Conservation (phyloP, 2,113 vertebrate species). For the Festucalex cinctus region DNA sequence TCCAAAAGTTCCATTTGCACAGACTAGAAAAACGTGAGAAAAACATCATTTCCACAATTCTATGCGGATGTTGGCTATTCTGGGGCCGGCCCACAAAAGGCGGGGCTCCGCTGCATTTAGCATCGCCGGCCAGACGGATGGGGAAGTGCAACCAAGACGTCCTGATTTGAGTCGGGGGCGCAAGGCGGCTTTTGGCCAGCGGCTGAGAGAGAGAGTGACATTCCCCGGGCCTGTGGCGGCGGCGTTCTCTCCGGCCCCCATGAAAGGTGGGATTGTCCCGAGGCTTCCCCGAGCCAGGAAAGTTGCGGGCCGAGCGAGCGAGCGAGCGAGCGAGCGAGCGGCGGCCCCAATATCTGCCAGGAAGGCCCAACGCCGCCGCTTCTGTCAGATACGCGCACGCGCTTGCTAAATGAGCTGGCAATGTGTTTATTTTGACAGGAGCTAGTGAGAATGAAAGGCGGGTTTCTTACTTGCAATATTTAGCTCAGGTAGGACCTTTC, state of each 20-base stretch:
- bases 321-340: background rate
- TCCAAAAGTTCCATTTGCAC: too few species aligned
- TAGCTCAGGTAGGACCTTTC: slow-evolving; percentile 13
- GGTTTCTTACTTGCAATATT: slow-evolving; percentile 25
- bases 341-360: slow-evolving; percentile 69
- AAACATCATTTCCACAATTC: too few species aligned
- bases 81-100: too few species aligned
- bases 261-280: slow-evolving; percentile 79
- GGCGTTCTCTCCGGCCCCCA: slow-evolving; percentile 61
- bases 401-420: slow-evolving; percentile 56
- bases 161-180: background rate
- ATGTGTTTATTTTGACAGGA: slow-evolving; percentile 74
- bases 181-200: background rate
- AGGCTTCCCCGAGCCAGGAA: slow-evolving; percentile 72
- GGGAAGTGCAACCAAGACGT: background rate
- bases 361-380: slow-evolving; percentile 46
- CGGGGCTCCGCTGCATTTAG: background rate
- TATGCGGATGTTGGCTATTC: too few species aligned
- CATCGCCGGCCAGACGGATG: background rate
- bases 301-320: slow-evolving; percentile 52
- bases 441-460: slow-evolving; percentile 35
- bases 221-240: slow-evolving; percentile 42
- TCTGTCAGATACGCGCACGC: slow-evolving; percentile 62
- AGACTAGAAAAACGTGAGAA: too few species aligned
- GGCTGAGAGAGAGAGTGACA: slow-evolving; percentile 50